Conservation (phyloP, 2,888 invertebrate genomes). For the Agriopis marginaria region DNA sequence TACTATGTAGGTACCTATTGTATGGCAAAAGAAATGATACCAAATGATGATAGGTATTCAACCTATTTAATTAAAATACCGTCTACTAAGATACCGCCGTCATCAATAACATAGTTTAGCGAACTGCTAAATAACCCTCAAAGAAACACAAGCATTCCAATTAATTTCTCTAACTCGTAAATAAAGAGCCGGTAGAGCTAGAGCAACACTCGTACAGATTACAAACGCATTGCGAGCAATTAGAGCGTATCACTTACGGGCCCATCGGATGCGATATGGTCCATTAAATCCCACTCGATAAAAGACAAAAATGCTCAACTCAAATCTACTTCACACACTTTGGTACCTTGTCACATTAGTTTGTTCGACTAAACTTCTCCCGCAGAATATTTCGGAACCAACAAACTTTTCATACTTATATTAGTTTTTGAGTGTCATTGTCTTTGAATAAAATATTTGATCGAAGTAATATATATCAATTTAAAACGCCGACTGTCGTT, state of each 20-base stretch:
- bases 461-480: no score
- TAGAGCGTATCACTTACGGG: slow-evolving; percentile 66
- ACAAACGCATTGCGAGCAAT: slow-evolving; percentile 56
- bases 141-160: slow-evolving; percentile 22
- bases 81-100: not conserved
- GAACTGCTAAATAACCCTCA: slow-evolving; percentile 7
- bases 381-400: not conserved
- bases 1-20: no score
- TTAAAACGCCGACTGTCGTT: no score
- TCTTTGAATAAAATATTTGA: no score
- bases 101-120: not conserved
- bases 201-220: slow-evolving; percentile 42
- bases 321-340: slow-evolving; percentile 13
- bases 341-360: slow-evolving; percentile 21
- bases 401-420: no score
- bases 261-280: slow-evolving; percentile 66
- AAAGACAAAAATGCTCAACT: slow-evolving; percentile 57
- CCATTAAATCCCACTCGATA: slow-evolving; percentile 67
- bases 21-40: no score
- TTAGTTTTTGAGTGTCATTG: no score
- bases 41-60: no score
- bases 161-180: slow-evolving; percentile 22
- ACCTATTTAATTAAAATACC: slow-evolving; percentile 9
- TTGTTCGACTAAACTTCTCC: not conserved
- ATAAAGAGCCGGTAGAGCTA: slow-evolving; percentile 40